Percentiles rank a stretch among this genome's conserved stretches.
Conservation (phyloP, 2,797 vertebrate genomes). For the Typhlichthys subterraneus region DNA sequence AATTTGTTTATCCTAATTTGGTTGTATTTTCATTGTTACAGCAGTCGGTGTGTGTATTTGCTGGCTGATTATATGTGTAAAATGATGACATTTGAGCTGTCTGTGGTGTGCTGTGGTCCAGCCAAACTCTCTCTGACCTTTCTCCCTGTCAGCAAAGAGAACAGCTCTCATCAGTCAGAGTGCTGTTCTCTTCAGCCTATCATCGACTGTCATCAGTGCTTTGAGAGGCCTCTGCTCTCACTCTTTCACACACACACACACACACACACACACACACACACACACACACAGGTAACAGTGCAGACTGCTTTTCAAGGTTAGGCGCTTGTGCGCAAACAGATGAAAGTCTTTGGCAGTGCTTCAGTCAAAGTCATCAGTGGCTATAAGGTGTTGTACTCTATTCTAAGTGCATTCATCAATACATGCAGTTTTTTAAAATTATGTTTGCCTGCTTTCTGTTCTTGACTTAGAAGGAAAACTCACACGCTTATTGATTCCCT, state of each 20-base stretch:
- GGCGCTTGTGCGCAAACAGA: conserved; percentile 26
- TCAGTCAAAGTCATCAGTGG: conserved; percentile 18
- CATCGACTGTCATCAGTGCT: conserved; percentile 68
- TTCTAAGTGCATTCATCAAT: conserved; percentile 15
- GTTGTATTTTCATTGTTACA: conserved; percentile 3
- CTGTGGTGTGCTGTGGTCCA: conserved; percentile 26
- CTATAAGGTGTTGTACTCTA: conserved; percentile 11
- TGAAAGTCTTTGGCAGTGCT: conserved; percentile 34
- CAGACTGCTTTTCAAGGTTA: conserved; percentile 53
- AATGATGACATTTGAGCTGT: conserved; percentile 47
- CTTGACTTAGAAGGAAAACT: conserved; percentile 45
- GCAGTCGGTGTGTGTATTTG: background rate
- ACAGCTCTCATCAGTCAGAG: conserved; percentile 67
- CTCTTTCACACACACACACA: conserved; percentile 28
- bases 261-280: too few relatives aligned
- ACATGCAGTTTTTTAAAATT: background rate
- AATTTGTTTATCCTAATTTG: background rate
- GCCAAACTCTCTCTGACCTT: conserved; percentile 44
- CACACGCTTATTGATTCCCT: conserved; percentile 57
- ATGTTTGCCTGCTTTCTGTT: conserved; percentile 27
- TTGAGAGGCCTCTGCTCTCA: conserved; percentile 55
- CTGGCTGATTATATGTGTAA: background rate
- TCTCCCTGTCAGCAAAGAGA: conserved; percentile 30
- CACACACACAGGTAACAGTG: conserved; percentile 8
- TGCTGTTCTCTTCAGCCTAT: conserved; percentile 60